phyloP scores from a whole-genome alignment of 2,888 invertebrate genomes.

The Drosophila borborema region DNA sequence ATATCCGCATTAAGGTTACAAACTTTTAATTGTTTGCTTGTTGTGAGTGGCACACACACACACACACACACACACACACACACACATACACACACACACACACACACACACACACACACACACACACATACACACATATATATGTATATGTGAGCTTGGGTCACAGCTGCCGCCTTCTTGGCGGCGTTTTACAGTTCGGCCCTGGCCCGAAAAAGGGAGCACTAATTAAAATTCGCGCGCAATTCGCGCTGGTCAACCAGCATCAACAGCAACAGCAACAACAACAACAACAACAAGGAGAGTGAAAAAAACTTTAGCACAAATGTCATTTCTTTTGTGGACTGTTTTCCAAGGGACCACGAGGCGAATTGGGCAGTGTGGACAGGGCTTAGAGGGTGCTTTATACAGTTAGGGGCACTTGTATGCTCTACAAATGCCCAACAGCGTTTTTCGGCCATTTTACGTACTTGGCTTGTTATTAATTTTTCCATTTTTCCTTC shows the following conservation, averaged over 20 bases:
- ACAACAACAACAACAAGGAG: conserved; percentile 40
- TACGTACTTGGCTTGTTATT: conserved; percentile 68
- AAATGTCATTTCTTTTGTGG: conserved; percentile 76
- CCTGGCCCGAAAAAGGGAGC: conserved; percentile 49
- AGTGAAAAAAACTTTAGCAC: conserved; percentile 59
- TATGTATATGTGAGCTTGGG: conserved; percentile 29
- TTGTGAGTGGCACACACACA: conserved; percentile 59
- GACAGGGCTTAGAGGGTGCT: conserved; percentile 12
- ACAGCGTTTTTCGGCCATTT: conserved; percentile 67
- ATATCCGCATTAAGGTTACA: conserved; percentile 81
- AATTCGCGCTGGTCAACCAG: conserved; percentile 78
- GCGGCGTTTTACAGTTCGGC: conserved; percentile 21
- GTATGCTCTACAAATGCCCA: conserved; percentile 65
- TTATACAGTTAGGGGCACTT: conserved; percentile 23
- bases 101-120: conserved; percentile 42
- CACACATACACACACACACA: conserved; percentile 20
- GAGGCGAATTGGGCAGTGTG: background rate
- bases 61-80: conserved; percentile 22
- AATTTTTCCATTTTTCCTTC: conserved; percentile 45
- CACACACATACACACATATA: conserved; percentile 24
- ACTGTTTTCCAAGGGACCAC: conserved; percentile 35
- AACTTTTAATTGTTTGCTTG: conserved; percentile 82
- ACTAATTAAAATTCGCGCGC: conserved; percentile 81
- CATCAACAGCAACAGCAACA: conserved; percentile 49
- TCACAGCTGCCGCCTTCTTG: conserved; percentile 61